Percentiles rank a stretch among this genome's conserved stretches.
Evolutionary conservation across 1,140 invertebrate genomes (phyloP).

Genomic region (Drosophila biarmipes): DNA sequence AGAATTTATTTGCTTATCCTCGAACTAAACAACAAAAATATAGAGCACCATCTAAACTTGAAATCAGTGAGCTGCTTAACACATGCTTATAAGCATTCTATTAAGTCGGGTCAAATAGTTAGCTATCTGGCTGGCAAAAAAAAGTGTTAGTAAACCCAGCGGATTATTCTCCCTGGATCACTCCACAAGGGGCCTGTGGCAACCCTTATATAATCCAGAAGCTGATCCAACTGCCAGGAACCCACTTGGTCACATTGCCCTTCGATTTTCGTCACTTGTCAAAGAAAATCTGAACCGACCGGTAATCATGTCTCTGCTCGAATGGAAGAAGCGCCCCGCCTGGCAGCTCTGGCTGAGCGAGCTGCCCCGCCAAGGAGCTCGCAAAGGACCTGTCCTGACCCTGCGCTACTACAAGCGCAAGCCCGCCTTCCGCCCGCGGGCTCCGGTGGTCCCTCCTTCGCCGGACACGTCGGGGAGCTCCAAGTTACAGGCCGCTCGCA

Average conservation of each 20-base stretch:
- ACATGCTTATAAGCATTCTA: no score
- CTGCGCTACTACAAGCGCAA: constrained; percentile 1
- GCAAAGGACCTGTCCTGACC: not conserved
- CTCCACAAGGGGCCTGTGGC: not conserved
- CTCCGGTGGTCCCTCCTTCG: no score
- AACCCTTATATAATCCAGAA: not conserved
- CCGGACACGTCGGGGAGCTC: not conserved
- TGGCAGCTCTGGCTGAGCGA: not conserved
- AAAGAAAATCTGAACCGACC: not conserved
- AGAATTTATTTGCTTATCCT: no score
- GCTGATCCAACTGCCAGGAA: not conserved
- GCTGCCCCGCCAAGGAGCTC: not conserved
- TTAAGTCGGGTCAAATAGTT: no score
- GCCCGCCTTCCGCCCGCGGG: not conserved
- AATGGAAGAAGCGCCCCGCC: not conserved
- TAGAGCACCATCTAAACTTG: no score
- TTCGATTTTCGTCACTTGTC: not conserved
- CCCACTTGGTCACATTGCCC: not conserved
- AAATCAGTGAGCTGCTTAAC: no score
- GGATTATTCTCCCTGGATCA: not conserved
- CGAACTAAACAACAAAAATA: no score
- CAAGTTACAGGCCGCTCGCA: not conserved
- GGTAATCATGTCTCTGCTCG: not conserved
- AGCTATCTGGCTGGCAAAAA: no score
- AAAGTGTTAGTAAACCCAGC: not conserved